Base-by-base conservation (phyloP, 2,797 vertebrate species). In the Eremophila alpestris region DNA sequence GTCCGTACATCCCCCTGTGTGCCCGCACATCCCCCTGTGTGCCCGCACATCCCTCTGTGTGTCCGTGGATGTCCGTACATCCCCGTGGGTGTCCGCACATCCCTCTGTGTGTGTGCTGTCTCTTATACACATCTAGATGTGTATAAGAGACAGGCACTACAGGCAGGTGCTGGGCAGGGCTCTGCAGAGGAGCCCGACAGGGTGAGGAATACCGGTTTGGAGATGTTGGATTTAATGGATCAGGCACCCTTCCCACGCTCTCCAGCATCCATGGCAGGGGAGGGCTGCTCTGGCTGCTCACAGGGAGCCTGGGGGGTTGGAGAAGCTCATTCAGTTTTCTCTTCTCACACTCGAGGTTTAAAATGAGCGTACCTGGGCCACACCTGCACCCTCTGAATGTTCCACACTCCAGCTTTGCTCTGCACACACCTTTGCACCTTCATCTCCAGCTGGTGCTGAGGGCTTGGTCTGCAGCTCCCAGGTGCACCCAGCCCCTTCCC, bases 161-260 rank as follows among this genome's bases (percentile, higher is more conserved):
- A n/a, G n/a, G n/a, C n/a, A n/a, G n/a, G n/a, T n/a, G n/a, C n/a
- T n/a, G 32, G 52, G 75, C 13, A 24, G 65, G 0, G 5, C 8
- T 34, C 7, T 65, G 78, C 87, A 46, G 81, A 30, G 29, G 6
- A 79, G 14, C 5, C 82, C 8, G 1, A 0, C 19, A 11, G 68
- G 27, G 15, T 13, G 2, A 41, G 0, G 32, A 4, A 6, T 0
- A 24, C 16, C 54, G 2, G 0, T 19, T 65, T 3, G 1, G 63
- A 38, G 36, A 63, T 38, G 60, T 3, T 24, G 60, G 60, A 9
- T 93, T 29, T 74, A 67, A 93, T 9, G 8, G 73, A 30, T 30
- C 1, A 83, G 87, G 91, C 75, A 36, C 21, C 56, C 84, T 87
- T 67, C 89, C 94, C 76, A 80, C 34, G 0, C 68, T 3, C 79